Conservation (phyloP, 2,888 invertebrate genomes). For the Amaurobius ferox region DNA sequence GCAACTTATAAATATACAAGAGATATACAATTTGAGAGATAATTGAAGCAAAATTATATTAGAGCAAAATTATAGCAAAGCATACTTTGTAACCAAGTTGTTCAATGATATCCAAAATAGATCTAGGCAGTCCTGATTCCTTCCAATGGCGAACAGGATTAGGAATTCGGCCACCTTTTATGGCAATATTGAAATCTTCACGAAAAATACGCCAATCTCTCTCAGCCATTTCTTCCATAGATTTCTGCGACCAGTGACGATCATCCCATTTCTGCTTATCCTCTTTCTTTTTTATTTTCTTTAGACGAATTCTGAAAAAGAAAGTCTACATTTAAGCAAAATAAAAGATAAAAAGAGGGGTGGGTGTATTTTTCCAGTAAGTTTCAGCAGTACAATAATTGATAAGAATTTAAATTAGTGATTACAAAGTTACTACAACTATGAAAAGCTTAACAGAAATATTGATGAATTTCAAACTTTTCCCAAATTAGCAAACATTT, state of each 20-base stretch:
- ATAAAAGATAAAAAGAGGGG: too few relatives aligned
- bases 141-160: conserved; percentile 97
- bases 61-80: neutral
- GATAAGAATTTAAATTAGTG: too few relatives aligned
- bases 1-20: too few relatives aligned
- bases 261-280: conserved; percentile 99
- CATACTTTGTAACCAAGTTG: conserved; percentile 90
- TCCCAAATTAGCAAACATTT: too few relatives aligned
- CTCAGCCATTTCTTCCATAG: conserved; percentile 96
- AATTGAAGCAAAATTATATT: too few relatives aligned
- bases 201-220: conserved; percentile 99
- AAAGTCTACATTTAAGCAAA: too few relatives aligned
- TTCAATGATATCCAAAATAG: conserved; percentile 94
- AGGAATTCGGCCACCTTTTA: conserved; percentile 91
- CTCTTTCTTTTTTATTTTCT: conserved; percentile 95
- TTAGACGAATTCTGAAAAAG: conserved; percentile 83
- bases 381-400: too few relatives aligned
- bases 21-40: too few relatives aligned
- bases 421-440: too few relatives aligned
- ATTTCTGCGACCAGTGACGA: conserved; percentile 98
- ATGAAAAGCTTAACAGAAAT: too few relatives aligned
- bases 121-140: conserved; percentile 92
- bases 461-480: too few relatives aligned
- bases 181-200: conserved; percentile 98
- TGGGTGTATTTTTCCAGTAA: too few relatives aligned